Evolutionary conservation across 2,113 vertebrate genomes (phyloP).

Genomic region (Gymnobelideus leadbeateri): DNA sequence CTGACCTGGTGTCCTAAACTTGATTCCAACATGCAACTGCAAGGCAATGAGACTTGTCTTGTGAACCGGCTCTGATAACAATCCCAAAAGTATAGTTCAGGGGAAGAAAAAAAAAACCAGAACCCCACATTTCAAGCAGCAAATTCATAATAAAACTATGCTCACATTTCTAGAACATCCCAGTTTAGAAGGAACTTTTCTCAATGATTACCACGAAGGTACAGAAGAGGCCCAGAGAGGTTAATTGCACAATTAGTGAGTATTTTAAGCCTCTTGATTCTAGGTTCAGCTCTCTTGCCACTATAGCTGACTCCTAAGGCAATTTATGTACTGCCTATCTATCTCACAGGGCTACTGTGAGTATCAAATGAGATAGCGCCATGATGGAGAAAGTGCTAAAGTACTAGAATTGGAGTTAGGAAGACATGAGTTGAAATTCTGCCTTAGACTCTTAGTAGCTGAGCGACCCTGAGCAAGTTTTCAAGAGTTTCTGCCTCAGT

Average conservation of each 20-base stretch:
- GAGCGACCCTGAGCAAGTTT: too few species aligned
- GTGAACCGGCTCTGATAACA: neutral
- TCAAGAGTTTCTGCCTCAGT: too few species aligned
- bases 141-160: neutral
- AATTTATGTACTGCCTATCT: neutral
- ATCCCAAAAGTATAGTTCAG: neutral
- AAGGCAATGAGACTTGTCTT: conserved; percentile 19
- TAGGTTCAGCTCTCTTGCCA: neutral
- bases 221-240: neutral
- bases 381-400: neutral
- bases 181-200: neutral
- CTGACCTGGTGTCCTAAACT: neutral
- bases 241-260: neutral
- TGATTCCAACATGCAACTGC: neutral
- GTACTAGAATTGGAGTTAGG: neutral
- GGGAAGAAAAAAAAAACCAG: neutral
- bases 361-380: neutral
- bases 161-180: neutral
- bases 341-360: neutral
- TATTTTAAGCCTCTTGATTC: neutral
- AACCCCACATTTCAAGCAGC: neutral
- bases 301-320: neutral
- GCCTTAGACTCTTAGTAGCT: too few species aligned
- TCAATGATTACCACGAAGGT: neutral
- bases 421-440: neutral